Conservation (phyloP, 2,113 vertebrate species). For the Hyaena hyaena region DNA sequence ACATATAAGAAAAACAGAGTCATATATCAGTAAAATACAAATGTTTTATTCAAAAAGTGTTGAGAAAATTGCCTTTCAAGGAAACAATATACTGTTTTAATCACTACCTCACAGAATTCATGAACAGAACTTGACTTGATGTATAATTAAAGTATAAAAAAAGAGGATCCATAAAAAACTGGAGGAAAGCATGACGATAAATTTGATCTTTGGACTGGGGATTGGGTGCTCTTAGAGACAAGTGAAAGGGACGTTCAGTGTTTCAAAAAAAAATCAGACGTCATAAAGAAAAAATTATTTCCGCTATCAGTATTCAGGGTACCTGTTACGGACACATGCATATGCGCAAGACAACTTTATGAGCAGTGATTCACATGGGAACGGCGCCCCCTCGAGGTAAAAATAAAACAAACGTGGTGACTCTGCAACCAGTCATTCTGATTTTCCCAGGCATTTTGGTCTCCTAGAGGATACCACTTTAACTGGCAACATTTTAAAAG, state of each 20-base stretch:
- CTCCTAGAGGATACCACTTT: background rate
- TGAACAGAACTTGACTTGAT: background rate
- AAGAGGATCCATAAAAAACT: conserved; percentile 13
- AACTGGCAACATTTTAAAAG: background rate
- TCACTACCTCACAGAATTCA: background rate
- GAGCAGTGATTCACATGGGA: background rate
- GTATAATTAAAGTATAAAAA: conserved; percentile 31
- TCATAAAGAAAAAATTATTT: background rate
- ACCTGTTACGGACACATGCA: too few relatives aligned
- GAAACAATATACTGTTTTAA: conserved; percentile 15
- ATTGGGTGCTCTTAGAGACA: background rate
- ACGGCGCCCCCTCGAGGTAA: background rate
- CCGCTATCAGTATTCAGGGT: background rate
- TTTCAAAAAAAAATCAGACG: background rate
- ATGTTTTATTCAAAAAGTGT: background rate
- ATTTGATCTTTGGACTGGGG: background rate
- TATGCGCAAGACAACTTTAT: background rate
- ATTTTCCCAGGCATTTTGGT: background rate
- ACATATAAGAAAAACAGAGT: background rate
- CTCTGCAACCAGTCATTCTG: background rate
- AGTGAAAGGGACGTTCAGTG: background rate
- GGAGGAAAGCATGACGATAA: background rate
- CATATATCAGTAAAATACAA: background rate
- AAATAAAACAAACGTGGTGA: background rate
- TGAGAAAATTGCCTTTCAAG: background rate